phyloP scores from a whole-genome alignment of 2,888 invertebrate species.

The Watsonalla cultraria region DNA sequence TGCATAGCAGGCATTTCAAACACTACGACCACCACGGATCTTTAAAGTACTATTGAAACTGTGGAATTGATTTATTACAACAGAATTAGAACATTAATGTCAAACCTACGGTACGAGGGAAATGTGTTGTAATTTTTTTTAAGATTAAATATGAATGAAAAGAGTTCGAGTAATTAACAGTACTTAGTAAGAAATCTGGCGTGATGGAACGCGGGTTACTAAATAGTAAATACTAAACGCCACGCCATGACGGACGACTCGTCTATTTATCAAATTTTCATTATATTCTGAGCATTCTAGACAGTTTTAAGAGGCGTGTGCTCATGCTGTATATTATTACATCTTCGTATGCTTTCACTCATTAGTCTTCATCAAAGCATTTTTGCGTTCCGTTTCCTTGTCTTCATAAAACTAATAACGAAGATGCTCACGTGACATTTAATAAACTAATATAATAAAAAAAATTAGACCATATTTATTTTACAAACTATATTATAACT shows the following conservation, averaged over 20 bases:
- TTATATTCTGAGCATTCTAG: neutral
- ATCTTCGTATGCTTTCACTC: neutral
- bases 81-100: too few relatives aligned
- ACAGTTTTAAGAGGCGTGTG: neutral
- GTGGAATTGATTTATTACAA: too few relatives aligned
- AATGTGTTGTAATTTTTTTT: too few relatives aligned
- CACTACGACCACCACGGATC: too few relatives aligned
- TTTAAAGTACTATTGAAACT: too few relatives aligned
- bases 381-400: neutral
- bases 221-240: slow-evolving; percentile 10
- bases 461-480: too few relatives aligned
- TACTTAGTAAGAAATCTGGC: slow-evolving; percentile 4
- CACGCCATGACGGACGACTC: slow-evolving; percentile 9
- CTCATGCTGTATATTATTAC: neutral
- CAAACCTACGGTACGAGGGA: too few relatives aligned
- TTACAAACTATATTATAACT: neutral
- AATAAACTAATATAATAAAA: too few relatives aligned
- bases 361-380: neutral
- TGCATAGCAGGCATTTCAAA: too few relatives aligned
- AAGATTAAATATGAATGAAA: neutral
- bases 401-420: too few relatives aligned
- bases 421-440: too few relatives aligned
- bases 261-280: slow-evolving; percentile 4
- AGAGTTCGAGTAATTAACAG: slow-evolving; percentile 3
- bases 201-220: slow-evolving; percentile 16